These are phyloP conservation scores for Seira sanloemensis DNA, from an alignment of 2,888 invertebrate genomes.

Conservation along the genomic window DNA sequence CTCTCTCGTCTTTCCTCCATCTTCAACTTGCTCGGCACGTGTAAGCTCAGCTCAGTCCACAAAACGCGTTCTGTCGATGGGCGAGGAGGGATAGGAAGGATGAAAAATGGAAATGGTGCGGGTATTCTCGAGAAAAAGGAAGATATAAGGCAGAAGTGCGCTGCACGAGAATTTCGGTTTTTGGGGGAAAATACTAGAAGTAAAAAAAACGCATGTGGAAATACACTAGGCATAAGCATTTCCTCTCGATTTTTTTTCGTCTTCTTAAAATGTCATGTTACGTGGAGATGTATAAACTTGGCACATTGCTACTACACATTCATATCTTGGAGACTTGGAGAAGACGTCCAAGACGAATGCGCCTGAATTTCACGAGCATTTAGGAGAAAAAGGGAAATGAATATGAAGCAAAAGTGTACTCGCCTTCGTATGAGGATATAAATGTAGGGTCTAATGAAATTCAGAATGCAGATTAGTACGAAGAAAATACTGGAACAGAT, in stretches of 20 bases:
- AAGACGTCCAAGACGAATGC: too few relatives aligned
- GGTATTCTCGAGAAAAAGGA: neutral
- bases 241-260: neutral
- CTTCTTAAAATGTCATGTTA: neutral
- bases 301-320: too few relatives aligned
- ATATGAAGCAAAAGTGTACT: too few relatives aligned
- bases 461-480: neutral
- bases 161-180: too few relatives aligned
- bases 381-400: neutral
- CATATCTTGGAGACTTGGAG: too few relatives aligned
- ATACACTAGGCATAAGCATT: too few relatives aligned
- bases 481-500: neutral
- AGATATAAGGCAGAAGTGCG: neutral
- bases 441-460: neutral
- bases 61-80: slow-evolving; percentile 51
- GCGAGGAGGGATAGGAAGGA: slow-evolving; percentile 54
- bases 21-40: slow-evolving; percentile 42
- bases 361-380: too few relatives aligned
- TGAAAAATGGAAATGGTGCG: slow-evolving; percentile 2
- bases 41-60: slow-evolving; percentile 52
- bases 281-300: too few relatives aligned
- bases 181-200: neutral
- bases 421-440: too few relatives aligned
- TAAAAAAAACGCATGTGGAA: neutral
- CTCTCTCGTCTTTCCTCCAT: neutral